These are phyloP conservation scores for Prietella phreatophila DNA, from an alignment of 2,113 vertebrate species.

Conservation along the genomic window DNA sequence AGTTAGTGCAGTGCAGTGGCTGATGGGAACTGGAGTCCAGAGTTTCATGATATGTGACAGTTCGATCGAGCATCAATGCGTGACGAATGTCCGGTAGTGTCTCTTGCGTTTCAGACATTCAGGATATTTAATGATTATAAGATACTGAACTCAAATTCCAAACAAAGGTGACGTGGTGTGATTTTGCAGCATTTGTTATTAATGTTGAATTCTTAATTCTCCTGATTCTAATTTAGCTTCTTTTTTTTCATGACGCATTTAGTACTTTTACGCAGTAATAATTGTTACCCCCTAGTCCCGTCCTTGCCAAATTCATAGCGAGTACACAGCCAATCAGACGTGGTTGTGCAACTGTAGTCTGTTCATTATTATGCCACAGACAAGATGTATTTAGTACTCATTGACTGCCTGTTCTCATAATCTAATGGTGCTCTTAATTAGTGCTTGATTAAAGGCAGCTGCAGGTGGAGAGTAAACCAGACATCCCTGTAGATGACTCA, in stretches of 20 bases:
- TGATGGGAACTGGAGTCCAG: too few species aligned
- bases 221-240: neutral
- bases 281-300: neutral
- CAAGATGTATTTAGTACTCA: neutral
- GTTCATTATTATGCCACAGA: conserved; percentile 4
- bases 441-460: conserved; percentile 1
- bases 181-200: neutral
- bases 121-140: neutral
- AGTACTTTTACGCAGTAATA: neutral
- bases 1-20: too few species aligned
- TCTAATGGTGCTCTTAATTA: neutral
- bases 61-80: too few species aligned
- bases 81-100: neutral
- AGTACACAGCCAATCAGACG: neutral
- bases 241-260: neutral
- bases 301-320: too few species aligned
- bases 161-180: neutral
- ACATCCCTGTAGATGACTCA: neutral
- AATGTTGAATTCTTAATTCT: too few species aligned
- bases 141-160: neutral
- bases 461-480: neutral
- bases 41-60: too few species aligned
- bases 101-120: neutral
- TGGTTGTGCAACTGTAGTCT: neutral
- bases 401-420: conserved; percentile 1